A percentile compares a stretch with the other conserved stretches of the same genome.
These are phyloP conservation scores for Lordiphosa andalusiaca DNA, from an alignment of 2,888 invertebrate species.

Conservation along the genomic window DNA sequence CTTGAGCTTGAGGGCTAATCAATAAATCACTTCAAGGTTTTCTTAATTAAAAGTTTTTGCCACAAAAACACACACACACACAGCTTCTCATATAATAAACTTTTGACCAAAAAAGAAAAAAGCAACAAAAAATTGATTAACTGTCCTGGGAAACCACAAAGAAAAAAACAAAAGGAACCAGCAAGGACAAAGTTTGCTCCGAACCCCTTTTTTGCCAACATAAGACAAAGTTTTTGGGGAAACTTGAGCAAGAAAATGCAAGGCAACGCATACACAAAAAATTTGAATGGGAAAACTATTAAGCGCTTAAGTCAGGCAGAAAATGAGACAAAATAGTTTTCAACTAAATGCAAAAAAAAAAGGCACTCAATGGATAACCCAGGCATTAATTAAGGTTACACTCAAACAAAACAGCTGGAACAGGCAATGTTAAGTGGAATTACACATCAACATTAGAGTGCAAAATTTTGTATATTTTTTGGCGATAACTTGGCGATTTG, in stretches of 20 bases:
- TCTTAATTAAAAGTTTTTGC: slow-evolving; percentile 78
- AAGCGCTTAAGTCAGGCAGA: slow-evolving; percentile 78
- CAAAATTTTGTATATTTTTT: too few species aligned
- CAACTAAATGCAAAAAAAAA: slow-evolving; percentile 30
- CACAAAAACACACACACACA: slow-evolving; percentile 35
- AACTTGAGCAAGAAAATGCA: slow-evolving; percentile 61
- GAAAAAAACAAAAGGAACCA: slow-evolving; percentile 52
- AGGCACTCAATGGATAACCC: slow-evolving; percentile 29
- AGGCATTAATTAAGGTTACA: slow-evolving; percentile 60
- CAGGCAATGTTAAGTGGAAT: too few species aligned
- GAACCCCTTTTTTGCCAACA: slow-evolving; percentile 39
- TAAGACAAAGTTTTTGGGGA: slow-evolving; percentile 41
- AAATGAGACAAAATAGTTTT: slow-evolving; percentile 79
- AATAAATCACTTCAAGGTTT: slow-evolving; percentile 79
- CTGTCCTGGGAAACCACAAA: slow-evolving; percentile 52
- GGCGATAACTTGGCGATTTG: too few species aligned
- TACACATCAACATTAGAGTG: too few species aligned
- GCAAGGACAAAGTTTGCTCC: slow-evolving; percentile 37
- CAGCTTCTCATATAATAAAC: slow-evolving; percentile 41
- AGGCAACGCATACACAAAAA: slow-evolving; percentile 28
- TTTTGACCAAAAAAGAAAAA: slow-evolving; percentile 51
- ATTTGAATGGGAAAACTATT: slow-evolving; percentile 70
- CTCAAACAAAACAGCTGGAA: too few species aligned
- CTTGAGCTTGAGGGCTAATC: slow-evolving; percentile 58
- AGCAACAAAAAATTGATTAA: slow-evolving; percentile 66